phyloP scores from a whole-genome alignment of 2,797 vertebrate species.

The Calcarius lapponicus region DNA sequence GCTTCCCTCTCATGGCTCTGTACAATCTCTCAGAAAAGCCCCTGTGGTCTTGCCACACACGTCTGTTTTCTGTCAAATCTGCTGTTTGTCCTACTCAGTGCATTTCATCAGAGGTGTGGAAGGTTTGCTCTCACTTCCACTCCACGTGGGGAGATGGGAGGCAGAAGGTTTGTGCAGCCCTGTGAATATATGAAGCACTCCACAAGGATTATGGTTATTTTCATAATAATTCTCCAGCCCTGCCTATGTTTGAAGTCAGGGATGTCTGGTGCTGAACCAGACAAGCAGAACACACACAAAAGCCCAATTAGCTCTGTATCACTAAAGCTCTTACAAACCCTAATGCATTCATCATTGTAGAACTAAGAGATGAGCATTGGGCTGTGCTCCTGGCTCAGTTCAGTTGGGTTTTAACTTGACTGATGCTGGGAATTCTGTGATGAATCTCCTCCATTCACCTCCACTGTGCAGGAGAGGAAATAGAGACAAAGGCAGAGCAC shows the following conservation, averaged over 20 bases:
- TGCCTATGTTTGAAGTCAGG: slow-evolving; percentile 28
- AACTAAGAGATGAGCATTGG: neutral
- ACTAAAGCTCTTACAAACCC: slow-evolving; percentile 52
- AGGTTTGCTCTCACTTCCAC: neutral
- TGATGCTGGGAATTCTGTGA: neutral
- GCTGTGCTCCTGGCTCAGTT: neutral
- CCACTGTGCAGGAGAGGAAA: neutral
- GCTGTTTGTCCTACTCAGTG: neutral
- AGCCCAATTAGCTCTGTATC: slow-evolving; percentile 54
- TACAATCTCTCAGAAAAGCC: neutral
- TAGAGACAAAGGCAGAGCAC: neutral
- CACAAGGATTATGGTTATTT: slow-evolving; percentile 38
- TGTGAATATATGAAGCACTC: neutral
- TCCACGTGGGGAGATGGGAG: neutral
- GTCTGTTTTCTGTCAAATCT: neutral
- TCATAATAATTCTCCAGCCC: slow-evolving; percentile 6
- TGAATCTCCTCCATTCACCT: neutral
- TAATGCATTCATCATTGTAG: slow-evolving; percentile 53
- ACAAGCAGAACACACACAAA: slow-evolving; percentile 42
- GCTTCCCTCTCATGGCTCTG: neutral
- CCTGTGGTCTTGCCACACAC: neutral
- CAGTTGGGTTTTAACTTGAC: neutral
- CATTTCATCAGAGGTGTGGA: neutral
- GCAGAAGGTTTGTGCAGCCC: neutral
- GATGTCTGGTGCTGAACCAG: slow-evolving; percentile 45